Evolutionary conservation across 2,797 vertebrate species (phyloP), one percentile per base, ranked within the genome.

Genomic region (Lycodopsis pacificus): DNA sequence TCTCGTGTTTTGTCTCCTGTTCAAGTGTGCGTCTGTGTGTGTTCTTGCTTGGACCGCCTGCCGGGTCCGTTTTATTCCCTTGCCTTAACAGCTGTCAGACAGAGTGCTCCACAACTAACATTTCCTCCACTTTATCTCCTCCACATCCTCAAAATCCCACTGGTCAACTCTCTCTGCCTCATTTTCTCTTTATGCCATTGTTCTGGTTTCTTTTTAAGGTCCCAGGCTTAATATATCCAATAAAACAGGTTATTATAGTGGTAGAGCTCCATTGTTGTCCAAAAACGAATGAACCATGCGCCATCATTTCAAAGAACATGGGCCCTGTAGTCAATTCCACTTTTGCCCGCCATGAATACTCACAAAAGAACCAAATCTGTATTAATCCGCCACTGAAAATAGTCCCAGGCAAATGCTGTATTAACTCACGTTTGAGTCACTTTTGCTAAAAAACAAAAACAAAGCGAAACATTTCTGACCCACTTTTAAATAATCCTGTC

Each of bases 41-140:
- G 61, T 44, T 44, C 42, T 14, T 44, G 42, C 40, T 42, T 42
- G 40, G 40, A 13, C 40, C 40, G 12, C 4, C 42, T 59, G 65
- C n/a, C 49, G 48, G 36, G 79, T 82, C 83, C 76, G 77, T 48
- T 75, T 76, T 48, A 57, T 65, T 88, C 85, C 76, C 68, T 79
- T 54, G 22, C 4, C 61, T 14, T 1, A 44, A 73, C 66, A 77
- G 56, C 62, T 71, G 64, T 82, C 61, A 66, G 77, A 79, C 79
- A 59, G 14, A 14, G 20, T 2, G 53, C 64, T 36, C 72, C 30
- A 78, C 59, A 79, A 27, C 27, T 53, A 62, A 63, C 67, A 67
- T 59, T 76, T 85, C 81, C 75, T 70, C 25, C 4, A 4, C 77
- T 66, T 75, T 69, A 17, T 49, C 74, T 68, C 25, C 36, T 42